These are phyloP conservation scores for Eulemur mongoz DNA, from an alignment of 2,797 vertebrate genomes.

Conservation along the genomic window DNA sequence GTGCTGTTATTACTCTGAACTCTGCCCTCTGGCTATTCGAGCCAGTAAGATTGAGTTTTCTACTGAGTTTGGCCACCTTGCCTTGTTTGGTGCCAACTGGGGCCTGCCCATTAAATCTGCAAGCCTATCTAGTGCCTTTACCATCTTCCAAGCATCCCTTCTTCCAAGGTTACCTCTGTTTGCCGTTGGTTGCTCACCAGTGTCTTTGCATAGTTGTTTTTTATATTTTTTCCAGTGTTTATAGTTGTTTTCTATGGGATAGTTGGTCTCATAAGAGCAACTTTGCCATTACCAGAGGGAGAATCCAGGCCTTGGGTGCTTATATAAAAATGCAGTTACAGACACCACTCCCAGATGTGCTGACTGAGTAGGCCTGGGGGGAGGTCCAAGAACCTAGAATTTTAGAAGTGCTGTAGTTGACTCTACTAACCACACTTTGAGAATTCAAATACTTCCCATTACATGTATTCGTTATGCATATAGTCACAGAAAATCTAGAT, in stretches of 20 bases:
- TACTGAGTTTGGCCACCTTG: not conserved
- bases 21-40: not conserved
- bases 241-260: not conserved
- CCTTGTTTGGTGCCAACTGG: not conserved
- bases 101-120: not conserved
- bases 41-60: not conserved
- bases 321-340: slow-evolving; percentile 3
- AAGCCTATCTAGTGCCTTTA: not conserved
- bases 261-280: not conserved
- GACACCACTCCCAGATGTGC: not conserved
- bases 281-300: not conserved
- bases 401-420: not conserved
- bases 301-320: not conserved
- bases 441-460: not conserved
- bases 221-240: not conserved
- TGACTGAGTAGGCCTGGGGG: not conserved
- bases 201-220: not conserved
- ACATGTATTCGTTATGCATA: not conserved
- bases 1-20: not conserved
- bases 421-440: not conserved
- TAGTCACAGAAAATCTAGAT: not conserved
- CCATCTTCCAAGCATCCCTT: not conserved
- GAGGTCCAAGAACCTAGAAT: not conserved
- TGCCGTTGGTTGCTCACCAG: not conserved
- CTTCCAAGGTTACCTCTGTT: not conserved